phyloP scores from a whole-genome alignment of 2,888 invertebrate species.

The Netelia fuscicornis region DNA sequence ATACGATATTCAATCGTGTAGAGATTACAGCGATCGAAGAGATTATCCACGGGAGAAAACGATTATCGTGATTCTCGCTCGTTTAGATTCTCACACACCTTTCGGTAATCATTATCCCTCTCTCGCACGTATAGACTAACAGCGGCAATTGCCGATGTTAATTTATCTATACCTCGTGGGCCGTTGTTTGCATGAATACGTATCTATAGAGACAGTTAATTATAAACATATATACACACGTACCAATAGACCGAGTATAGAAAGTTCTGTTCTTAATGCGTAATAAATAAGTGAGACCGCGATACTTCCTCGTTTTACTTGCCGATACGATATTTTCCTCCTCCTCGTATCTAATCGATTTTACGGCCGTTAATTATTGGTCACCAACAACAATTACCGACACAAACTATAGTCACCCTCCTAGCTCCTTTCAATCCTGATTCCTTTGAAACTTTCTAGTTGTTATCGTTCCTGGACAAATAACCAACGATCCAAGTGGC shows the following conservation, averaged over 20 bases:
- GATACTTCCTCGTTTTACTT: slow-evolving; percentile 64
- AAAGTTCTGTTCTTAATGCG: slow-evolving; percentile 61
- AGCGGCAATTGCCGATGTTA: slow-evolving; percentile 54
- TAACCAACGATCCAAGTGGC: slow-evolving; percentile 23
- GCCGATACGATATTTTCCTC: slow-evolving; percentile 59
- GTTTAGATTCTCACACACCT: slow-evolving; percentile 51
- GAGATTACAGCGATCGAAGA: slow-evolving; percentile 54
- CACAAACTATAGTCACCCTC: slow-evolving; percentile 59
- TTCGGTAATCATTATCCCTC: slow-evolving; percentile 48
- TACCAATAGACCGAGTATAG: slow-evolving; percentile 33
- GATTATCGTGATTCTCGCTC: slow-evolving; percentile 59
- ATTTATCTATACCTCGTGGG: slow-evolving; percentile 59
- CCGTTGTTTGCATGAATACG: slow-evolving; percentile 34
- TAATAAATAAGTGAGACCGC: slow-evolving; percentile 54
- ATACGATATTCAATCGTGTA: slow-evolving; percentile 49
- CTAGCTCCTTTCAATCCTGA: slow-evolving; percentile 16
- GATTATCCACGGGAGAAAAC: slow-evolving; percentile 60
- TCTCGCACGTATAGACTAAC: slow-evolving; percentile 1
- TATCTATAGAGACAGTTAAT: background rate
- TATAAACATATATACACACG: background rate
- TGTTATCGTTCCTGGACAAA: slow-evolving; percentile 38
- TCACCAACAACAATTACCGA: slow-evolving; percentile 77
- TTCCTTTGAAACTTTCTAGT: slow-evolving; percentile 64
- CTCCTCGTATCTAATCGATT: slow-evolving; percentile 76
- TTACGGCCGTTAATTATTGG: slow-evolving; percentile 77